These are phyloP conservation scores for Stegophylla sp. DNA, from an alignment of 2,888 invertebrate genomes.

Conservation along the genomic window DNA sequence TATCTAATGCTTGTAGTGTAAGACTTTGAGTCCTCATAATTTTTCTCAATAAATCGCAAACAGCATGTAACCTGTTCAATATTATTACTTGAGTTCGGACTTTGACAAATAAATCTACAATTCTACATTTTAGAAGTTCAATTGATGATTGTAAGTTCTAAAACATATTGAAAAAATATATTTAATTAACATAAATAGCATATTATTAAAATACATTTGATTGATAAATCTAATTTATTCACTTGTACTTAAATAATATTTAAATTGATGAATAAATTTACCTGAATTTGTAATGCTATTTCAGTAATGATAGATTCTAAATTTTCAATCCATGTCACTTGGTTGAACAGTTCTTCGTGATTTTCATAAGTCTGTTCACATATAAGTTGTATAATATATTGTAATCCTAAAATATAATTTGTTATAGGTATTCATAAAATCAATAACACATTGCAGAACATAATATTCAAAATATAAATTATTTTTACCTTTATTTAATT, in stretches of 20 bases:
- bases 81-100: slow-evolving; percentile 48
- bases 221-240: no score
- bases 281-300: slow-evolving; percentile 40
- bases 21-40: slow-evolving; percentile 54
- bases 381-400: slow-evolving; percentile 31
- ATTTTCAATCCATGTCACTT: slow-evolving; percentile 51
- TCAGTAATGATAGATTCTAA: slow-evolving; percentile 37
- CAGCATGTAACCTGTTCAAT: slow-evolving; percentile 36
- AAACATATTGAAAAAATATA: slow-evolving; percentile 24
- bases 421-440: background rate
- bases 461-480: background rate
- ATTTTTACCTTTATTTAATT: slow-evolving; percentile 36
- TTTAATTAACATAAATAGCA: background rate
- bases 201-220: background rate
- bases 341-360: slow-evolving; percentile 45
- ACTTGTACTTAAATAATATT: background rate
- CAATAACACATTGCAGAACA: background rate
- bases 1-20: slow-evolving; percentile 21
- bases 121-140: slow-evolving; percentile 42
- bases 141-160: slow-evolving; percentile 51
- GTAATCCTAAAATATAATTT: slow-evolving; percentile 34
- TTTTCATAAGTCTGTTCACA: slow-evolving; percentile 36
- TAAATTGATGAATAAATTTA: background rate
- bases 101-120: slow-evolving; percentile 37
- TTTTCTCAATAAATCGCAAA: slow-evolving; percentile 52